Percentiles rank a stretch among this genome's conserved stretches.
These are phyloP conservation scores for Branchellion lobata DNA, from an alignment of 2,888 invertebrate genomes.

Conservation along the genomic window DNA sequence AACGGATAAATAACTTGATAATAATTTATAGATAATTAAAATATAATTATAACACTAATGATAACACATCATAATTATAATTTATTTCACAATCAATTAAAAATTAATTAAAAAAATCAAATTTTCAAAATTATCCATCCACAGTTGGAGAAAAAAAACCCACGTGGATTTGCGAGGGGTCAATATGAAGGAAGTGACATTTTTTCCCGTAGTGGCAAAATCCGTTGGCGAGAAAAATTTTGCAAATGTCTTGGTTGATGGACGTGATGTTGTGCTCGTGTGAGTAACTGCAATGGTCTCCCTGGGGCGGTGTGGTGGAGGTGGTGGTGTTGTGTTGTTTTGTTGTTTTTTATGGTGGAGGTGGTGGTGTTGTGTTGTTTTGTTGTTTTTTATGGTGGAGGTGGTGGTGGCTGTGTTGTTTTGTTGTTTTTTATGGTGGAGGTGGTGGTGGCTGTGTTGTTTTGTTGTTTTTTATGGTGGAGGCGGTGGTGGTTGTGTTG, in stretches of 20 bases:
- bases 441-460: neutral
- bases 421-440: neutral
- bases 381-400: neutral
- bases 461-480: neutral
- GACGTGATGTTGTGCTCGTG: slow-evolving; percentile 13
- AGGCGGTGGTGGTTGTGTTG: neutral
- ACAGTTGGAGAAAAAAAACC: too few species aligned
- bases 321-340: neutral
- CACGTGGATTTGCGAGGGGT: neutral
- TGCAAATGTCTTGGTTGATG: slow-evolving; percentile 28
- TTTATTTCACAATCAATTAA: too few species aligned
- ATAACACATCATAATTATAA: too few species aligned
- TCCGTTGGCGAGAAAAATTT: slow-evolving; percentile 6
- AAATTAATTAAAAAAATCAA: too few species aligned
- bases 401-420: neutral
- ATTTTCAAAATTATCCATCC: too few species aligned
- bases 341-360: neutral
- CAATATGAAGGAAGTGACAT: slow-evolving; percentile 26
- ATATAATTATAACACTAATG: too few species aligned
- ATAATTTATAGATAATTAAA: too few species aligned
- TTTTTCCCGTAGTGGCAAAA: slow-evolving; percentile 29
- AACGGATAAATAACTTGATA: too few species aligned
- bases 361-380: neutral
- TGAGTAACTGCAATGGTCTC: neutral
- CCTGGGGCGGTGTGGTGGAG: neutral